phyloP scores from a whole-genome alignment of 2,797 vertebrate genomes.

The Cuculus canorus region DNA sequence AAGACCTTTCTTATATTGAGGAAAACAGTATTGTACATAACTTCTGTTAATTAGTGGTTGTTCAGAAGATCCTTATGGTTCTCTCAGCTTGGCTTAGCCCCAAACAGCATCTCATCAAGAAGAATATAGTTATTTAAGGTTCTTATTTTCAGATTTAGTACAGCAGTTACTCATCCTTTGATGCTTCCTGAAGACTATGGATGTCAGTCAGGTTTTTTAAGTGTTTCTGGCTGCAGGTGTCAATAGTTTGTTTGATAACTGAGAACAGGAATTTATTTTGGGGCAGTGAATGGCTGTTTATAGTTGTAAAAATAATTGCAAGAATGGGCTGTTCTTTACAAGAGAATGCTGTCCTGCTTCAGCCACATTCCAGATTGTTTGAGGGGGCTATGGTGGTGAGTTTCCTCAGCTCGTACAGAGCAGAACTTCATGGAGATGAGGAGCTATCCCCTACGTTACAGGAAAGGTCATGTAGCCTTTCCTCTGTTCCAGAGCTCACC shows the following conservation, averaged over 20 bases:
- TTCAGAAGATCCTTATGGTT: background rate
- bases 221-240: background rate
- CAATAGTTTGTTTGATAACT: background rate
- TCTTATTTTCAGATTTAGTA: conserved; percentile 1
- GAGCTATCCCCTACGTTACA: background rate
- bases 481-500: background rate
- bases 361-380: background rate
- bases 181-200: background rate
- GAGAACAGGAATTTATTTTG: background rate
- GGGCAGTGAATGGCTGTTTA: background rate
- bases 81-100: background rate
- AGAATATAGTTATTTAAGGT: background rate
- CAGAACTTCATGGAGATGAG: background rate
- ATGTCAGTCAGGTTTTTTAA: background rate
- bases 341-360: background rate
- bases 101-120: background rate
- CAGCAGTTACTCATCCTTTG: background rate
- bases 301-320: background rate
- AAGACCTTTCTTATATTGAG: background rate
- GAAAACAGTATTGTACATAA: background rate
- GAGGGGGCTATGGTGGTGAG: background rate
- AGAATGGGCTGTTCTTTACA: background rate
- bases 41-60: conserved; percentile 1
- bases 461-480: background rate
- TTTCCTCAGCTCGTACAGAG: background rate